Base-by-base conservation (phyloP, 2,113 vertebrate genomes). In the Cyphotilapia sp. region DNA sequence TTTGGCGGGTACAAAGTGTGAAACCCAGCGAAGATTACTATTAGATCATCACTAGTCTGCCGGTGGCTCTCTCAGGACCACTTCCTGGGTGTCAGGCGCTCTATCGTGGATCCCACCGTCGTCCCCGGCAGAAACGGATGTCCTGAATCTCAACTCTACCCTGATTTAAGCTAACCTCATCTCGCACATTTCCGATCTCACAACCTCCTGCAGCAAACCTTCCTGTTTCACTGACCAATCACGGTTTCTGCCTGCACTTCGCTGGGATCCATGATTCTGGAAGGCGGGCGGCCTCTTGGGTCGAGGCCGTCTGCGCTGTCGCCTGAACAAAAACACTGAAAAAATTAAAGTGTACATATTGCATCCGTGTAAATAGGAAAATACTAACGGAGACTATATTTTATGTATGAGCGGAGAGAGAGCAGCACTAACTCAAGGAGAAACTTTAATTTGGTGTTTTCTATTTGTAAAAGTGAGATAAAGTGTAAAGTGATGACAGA, bases 361-460 rank as follows among this genome's bases (percentile, higher is more conserved):
- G 82, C 84, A 85, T 76, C 85, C 17, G 6, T 97, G 96, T 97
- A 97, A 96, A 97, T 97, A 96, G 7, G 83, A 57, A 94, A 95
- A 95, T 95, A 95, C 90, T 95, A 96, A 88, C 80, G 94, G 92
- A 96, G 93, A 96, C 93, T 96, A 94, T 97, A 96, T 97, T 97
- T 97, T 97, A 95, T 88, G 95, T 95, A 96, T 88, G 92, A 95
- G 91, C 63, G 69, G 92, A 78, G 22, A 89, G 92, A 94, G 92
- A 92, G 92, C 3, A 59, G 78, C 24, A n/a, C 57, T 83, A 87
- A 93, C 93, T 96, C 93, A 93, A 93, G 88, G 92, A 95, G 49
- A 94, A 95, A 91, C 89, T 95, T 92, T 93, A 76, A 82, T 92
- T 76, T 90, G 80, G 24, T 87, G 87, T 89, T 90, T 95, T 89